A percentile compares a stretch with the other conserved stretches of the same genome.
Evolutionary conservation across 2,888 invertebrate species (phyloP).

Genomic region (Heterodera filipjevi): DNA sequence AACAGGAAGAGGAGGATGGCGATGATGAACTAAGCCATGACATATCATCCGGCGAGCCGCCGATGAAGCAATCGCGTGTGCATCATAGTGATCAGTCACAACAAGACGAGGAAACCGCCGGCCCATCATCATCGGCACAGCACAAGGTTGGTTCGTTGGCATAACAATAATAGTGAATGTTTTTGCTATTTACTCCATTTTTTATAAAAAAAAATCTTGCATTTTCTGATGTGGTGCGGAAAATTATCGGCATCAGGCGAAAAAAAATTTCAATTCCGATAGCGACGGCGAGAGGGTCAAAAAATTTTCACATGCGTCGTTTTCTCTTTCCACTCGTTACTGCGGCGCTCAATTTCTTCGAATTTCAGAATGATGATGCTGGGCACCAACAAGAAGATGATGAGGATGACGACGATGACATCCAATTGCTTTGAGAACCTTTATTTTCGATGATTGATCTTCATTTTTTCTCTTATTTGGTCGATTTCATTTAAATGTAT

Average conservation of each 20-base stretch:
- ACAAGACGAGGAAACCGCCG: neutral
- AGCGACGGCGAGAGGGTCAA: too few relatives aligned
- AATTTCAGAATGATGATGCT: neutral
- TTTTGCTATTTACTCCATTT: too few relatives aligned
- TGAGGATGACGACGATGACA: slow-evolving; percentile 25
- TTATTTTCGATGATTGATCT: too few relatives aligned
- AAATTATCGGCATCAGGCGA: too few relatives aligned
- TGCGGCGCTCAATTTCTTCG: too few relatives aligned
- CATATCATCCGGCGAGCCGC: neutral
- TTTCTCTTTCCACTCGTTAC: too few relatives aligned
- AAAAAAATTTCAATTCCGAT: neutral
- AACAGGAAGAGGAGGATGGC: neutral
- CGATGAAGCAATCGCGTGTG: slow-evolving; percentile 17
- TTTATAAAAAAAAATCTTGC: too few relatives aligned
- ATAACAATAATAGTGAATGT: too few relatives aligned
- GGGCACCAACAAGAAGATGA: neutral
- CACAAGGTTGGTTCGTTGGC: too few relatives aligned
- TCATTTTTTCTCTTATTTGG: neutral
- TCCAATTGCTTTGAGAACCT: slow-evolving; percentile 20
- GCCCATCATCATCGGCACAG: neutral
- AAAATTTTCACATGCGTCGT: too few relatives aligned
- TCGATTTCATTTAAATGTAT: too few relatives aligned
- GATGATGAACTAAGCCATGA: slow-evolving; percentile 8
- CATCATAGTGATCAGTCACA: neutral
- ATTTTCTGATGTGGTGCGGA: too few relatives aligned